These are phyloP conservation scores for Sorex maritimensis DNA, from an alignment of 2,797 vertebrate genomes.

Conservation along the genomic window DNA sequence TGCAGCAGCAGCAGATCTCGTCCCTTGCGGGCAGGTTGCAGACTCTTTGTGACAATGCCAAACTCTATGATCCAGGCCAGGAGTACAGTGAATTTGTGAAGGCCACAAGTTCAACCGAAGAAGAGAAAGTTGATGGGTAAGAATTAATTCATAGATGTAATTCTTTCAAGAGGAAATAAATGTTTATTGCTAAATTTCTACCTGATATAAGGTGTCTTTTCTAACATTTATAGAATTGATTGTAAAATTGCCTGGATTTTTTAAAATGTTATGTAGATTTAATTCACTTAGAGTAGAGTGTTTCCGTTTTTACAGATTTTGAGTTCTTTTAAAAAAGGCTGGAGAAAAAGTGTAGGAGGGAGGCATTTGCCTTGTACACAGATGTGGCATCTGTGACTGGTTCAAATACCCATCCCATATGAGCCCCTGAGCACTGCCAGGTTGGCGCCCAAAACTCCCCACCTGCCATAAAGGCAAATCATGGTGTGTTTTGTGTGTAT, in stretches of 20 bases:
- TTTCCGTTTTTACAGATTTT: constrained; percentile 50
- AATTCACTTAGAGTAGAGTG: constrained; percentile 21
- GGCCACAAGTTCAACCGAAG: constrained; percentile 92
- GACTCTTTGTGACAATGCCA: constrained; percentile 96
- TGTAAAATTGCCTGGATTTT: constrained; percentile 46
- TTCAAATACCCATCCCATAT: no score
- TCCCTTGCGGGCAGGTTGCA: constrained; percentile 96
- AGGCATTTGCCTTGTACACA: no score
- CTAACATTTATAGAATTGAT: neutral
- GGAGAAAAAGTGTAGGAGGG: no score
- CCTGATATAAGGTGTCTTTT: constrained; percentile 15
- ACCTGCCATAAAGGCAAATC: neutral
- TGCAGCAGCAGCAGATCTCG: constrained; percentile 96
- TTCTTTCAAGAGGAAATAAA: constrained; percentile 27
- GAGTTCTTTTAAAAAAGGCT: neutral
- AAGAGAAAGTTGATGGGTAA: constrained; percentile 91
- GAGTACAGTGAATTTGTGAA: constrained; percentile 96
- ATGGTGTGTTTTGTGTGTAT: constrained; percentile 33
- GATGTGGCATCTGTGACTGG: no score
- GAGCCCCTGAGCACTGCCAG: no score
- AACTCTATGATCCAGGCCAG: constrained; percentile 97
- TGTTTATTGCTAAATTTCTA: constrained; percentile 25
- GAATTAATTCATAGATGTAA: constrained; percentile 76
- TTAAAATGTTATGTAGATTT: constrained; percentile 36
- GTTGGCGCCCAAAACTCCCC: no score